Evolutionary conservation across 1,140 invertebrate genomes (phyloP).

Genomic region (Lerema accius): DNA sequence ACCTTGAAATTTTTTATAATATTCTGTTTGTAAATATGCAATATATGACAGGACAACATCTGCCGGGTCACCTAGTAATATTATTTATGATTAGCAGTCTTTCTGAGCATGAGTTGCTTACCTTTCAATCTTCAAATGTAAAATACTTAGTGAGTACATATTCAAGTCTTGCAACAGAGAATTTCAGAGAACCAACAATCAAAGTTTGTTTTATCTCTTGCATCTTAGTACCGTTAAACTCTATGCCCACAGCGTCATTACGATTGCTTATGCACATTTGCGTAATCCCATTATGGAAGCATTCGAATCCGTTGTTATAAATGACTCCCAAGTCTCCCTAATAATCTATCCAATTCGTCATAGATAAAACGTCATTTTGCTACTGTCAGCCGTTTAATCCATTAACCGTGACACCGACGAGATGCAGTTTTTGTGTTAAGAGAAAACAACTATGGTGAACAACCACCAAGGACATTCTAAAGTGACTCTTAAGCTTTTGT

Average conservation of each 20-base stretch:
- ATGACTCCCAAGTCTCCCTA: constrained; percentile 41
- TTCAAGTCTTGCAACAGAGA: constrained; percentile 5
- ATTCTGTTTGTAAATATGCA: too few relatives aligned
- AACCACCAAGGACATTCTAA: constrained; percentile 3
- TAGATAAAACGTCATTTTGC: constrained; percentile 51
- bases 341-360: constrained; percentile 56
- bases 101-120: not conserved
- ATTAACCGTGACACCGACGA: constrained; percentile 41
- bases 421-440: constrained; percentile 38
- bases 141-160: not conserved
- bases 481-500: constrained; percentile 3
- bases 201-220: constrained; percentile 18
- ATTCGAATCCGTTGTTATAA: constrained; percentile 34
- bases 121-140: not conserved
- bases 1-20: too few relatives aligned
- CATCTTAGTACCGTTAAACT: constrained; percentile 13
- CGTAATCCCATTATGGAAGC: constrained; percentile 34
- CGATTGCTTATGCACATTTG: constrained; percentile 35
- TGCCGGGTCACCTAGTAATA: too few relatives aligned
- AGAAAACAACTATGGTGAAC: constrained; percentile 24
- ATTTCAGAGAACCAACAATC: not conserved
- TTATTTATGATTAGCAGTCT: too few relatives aligned
- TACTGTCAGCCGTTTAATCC: constrained; percentile 53
- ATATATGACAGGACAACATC: too few relatives aligned
- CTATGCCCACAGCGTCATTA: constrained; percentile 17